Evolutionary conservation across 2,888 invertebrate genomes (phyloP).

Genomic region (Eupsilia transversa): DNA sequence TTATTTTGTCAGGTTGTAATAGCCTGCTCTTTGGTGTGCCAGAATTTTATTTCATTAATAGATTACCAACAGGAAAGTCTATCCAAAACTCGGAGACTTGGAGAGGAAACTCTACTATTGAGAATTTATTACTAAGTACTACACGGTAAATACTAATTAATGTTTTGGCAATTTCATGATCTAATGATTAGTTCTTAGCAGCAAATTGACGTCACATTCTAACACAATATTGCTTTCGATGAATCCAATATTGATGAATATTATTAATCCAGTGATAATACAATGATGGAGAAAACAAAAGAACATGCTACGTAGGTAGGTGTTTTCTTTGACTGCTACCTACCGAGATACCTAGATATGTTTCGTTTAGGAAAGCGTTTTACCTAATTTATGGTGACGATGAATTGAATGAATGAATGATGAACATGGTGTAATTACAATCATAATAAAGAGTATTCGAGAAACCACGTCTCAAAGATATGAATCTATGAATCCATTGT

Average conservation of each 20-base stretch:
- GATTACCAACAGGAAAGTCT: conserved; percentile 21
- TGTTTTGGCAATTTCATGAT: background rate
- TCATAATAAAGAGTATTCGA: background rate
- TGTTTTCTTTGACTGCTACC: background rate
- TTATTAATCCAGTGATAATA: background rate
- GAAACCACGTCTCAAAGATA: no score
- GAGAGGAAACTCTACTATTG: conserved; percentile 24
- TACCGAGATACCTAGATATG: no score
- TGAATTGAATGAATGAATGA: no score
- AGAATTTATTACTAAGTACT: conserved; percentile 8
- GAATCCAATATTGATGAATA: background rate
- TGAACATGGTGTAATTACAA: background rate
- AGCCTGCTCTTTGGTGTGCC: background rate
- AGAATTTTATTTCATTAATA: background rate
- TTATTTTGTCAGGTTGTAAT: background rate
- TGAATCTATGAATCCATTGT: background rate
- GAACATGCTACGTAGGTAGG: no score
- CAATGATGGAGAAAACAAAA: background rate
- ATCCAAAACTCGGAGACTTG: background rate
- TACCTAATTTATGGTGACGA: background rate
- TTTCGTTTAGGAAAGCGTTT: no score
- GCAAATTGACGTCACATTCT: background rate
- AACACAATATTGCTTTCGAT: background rate
- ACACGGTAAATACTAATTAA: conserved; percentile 15
- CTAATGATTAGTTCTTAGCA: conserved; percentile 8